Evolutionary conservation across 2,797 vertebrate genomes (phyloP).

Genomic region (Pangasius djambal): DNA sequence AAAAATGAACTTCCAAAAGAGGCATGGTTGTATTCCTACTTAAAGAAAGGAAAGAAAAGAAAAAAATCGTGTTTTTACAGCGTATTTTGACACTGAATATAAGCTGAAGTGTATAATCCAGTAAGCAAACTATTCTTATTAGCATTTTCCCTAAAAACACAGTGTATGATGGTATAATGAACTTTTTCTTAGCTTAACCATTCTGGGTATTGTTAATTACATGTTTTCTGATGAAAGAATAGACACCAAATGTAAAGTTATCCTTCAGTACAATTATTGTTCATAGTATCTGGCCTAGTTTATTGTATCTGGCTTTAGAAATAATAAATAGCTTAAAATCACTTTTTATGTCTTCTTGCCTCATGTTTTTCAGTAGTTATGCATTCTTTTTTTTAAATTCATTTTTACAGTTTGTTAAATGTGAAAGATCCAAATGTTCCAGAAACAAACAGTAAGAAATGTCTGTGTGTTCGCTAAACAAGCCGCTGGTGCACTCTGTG

Average conservation of each 20-base stretch:
- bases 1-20: not conserved
- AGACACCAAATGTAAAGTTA: conserved; percentile 16
- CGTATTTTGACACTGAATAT: conserved; percentile 15
- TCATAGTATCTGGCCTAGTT: not conserved
- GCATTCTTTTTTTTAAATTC: not conserved
- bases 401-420: not conserved
- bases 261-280: conserved; percentile 9
- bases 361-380: not conserved
- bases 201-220: not conserved
- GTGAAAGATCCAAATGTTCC: not conserved
- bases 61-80: not conserved
- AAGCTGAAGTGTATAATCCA: not conserved
- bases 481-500: conserved; percentile 26
- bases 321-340: not conserved
- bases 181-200: not conserved
- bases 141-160: not conserved
- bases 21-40: not conserved
- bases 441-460: conserved; percentile 17
- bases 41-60: not conserved
- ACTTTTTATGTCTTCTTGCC: not conserved
- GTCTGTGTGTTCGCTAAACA: conserved; percentile 21
- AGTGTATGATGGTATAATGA: not conserved
- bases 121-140: not conserved
- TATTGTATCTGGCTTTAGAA: not conserved
- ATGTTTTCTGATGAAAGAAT: conserved; percentile 20